Base-by-base conservation (phyloP, 2,113 vertebrate species). In the Genyomyrus donnyi region DNA sequence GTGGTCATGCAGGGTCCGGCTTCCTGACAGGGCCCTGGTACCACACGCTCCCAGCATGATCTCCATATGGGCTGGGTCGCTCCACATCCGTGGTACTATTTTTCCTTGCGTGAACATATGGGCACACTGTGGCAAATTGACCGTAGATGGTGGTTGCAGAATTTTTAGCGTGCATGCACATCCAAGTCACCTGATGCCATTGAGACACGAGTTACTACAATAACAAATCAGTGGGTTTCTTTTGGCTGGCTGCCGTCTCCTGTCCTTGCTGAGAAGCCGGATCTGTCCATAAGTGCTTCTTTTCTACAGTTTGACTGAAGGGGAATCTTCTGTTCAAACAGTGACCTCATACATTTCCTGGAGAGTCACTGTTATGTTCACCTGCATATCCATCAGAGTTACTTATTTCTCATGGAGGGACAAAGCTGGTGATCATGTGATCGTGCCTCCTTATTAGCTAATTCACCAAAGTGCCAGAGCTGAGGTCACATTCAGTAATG, bases 51-150 rank as follows among this genome's bases (percentile, higher is more conserved):
- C 89, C 90, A 89, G 91, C 91, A 90, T 91, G 90, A 3, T 80
- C 88, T 90, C 93, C 96, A 96, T 95, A 96, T 96, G 93, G 94
- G 90, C 93, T 91, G 92, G 92, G 95, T 90, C 90, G 93, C 94
- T 94, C 93, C 95, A 94, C 95, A 94, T 93, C 92, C 85, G 77
- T 90, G 88, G 89, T 90, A 90, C 91, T 89, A 13, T 90, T 70
- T 91, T 94, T 93, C 94, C 93, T 93, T 95, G 93, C 87, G 49
- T 48, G 87, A 92, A 94, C 96, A 96, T 95, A 96, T 96, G 95
- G 95, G 94, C 95, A 92, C 89, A 93, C 95, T 94, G 96, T 91
- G 94, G 91, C 90, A 90, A 91, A 93, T 93, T 95, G 94, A 94
- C 94, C 94, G 93, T 91, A 88, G 92, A 91, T 92, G 92, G 88